Conservation (phyloP, 2,113 vertebrate genomes). For the Bothrops jararaca region DNA sequence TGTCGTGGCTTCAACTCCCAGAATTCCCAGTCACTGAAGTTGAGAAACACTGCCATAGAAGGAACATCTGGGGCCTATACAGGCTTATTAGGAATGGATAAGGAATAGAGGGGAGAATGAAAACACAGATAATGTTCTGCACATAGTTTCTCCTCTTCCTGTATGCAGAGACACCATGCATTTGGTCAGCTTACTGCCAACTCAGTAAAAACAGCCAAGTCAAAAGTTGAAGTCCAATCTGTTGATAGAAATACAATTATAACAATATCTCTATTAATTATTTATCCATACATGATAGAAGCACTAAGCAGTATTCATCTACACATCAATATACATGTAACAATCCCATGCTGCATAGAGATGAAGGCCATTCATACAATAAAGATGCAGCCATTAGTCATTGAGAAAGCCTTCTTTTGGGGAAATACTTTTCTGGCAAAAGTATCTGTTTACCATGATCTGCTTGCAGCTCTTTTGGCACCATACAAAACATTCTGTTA, state of each 20-base stretch:
- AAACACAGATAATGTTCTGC: background rate
- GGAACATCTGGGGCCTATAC: background rate
- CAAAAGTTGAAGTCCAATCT: background rate
- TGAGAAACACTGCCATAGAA: background rate
- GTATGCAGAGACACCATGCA: too few relatives aligned
- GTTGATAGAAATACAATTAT: background rate
- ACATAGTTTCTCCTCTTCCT: background rate
- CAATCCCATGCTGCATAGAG: background rate
- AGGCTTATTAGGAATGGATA: background rate
- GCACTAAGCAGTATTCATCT: background rate
- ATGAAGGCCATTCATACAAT: background rate
- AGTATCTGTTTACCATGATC: background rate
- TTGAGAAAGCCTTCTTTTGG: background rate
- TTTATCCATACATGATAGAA: background rate
- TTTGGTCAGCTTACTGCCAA: background rate
- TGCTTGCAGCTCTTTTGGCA: background rate
- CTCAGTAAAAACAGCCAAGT: background rate
- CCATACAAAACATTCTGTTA: background rate
- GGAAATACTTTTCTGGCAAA: background rate
- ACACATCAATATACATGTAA: background rate
- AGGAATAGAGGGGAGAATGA: background rate
- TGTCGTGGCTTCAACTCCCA: background rate
- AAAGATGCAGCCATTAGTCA: background rate
- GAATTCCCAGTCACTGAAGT: background rate
- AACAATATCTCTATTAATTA: background rate